Evolutionary conservation across 2,113 vertebrate genomes (phyloP).

Genomic region (Gavialis gangeticus): DNA sequence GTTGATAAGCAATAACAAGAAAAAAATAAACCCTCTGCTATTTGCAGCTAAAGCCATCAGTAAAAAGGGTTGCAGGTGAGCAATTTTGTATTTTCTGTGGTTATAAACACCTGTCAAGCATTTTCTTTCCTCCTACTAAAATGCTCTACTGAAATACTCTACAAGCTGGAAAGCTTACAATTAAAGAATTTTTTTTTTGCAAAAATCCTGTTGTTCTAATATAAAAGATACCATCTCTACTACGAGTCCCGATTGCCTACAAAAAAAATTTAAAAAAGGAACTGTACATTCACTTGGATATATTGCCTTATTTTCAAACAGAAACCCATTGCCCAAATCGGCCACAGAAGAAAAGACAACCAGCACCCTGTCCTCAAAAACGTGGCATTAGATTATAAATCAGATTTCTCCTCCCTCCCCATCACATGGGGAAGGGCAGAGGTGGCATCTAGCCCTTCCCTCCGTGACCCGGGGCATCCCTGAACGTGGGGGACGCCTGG

Average conservation of each 20-base stretch:
- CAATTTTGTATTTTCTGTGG: neutral
- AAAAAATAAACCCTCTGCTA: neutral
- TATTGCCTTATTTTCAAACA: neutral
- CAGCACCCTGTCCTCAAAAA: neutral
- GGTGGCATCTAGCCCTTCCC: too few species aligned
- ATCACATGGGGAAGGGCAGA: fast-evolving
- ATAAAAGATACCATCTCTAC: too few species aligned
- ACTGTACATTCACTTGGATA: neutral
- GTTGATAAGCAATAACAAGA: neutral
- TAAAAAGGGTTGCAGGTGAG: neutral
- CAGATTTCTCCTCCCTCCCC: fast-evolving
- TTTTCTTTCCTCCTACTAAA: neutral
- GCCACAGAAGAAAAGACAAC: neutral
- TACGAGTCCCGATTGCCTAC: too few species aligned
- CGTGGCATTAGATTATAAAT: neutral
- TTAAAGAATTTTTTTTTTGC: too few species aligned
- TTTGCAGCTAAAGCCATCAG: neutral
- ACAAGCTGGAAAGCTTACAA: too few species aligned
- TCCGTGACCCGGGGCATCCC: neutral
- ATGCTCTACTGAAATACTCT: too few species aligned
- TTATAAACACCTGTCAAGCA: neutral
- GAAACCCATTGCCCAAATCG: neutral
- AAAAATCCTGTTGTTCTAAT: too few species aligned
- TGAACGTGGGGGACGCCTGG: neutral
- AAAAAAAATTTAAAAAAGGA: neutral